Evolutionary conservation across 2,797 vertebrate genomes (phyloP), one percentile per base, ranked within the genome.

Genomic region (Acanthurus leucopareius): DNA sequence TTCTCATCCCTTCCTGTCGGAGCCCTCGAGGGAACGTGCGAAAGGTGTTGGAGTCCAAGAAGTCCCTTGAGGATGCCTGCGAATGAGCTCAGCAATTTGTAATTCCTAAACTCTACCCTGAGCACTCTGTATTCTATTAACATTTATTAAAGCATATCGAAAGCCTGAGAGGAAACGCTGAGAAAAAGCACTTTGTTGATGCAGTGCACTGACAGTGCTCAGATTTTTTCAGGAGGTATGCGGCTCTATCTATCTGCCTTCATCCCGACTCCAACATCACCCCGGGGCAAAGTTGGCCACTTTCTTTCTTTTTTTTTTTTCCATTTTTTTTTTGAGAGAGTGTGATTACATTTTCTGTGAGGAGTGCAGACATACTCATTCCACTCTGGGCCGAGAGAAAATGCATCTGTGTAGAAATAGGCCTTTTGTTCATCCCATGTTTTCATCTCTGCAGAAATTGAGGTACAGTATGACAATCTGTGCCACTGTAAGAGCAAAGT

Each of bases 51-150:
- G 54, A 71, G 77, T 87, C 80, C 79, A 77, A 64, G 53, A 80
- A 73, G 71, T 82, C 88, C 87, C 89, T 3, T 0, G 76, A 84
- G 83, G 87, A 87, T 38, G 67, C 62, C 77, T 35, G 35, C 20
- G 48, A 88, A 88, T 53, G 73, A 86, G 83, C 78, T 70, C 69
- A 69, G 84, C 81, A 63, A 65, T 89, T 91, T 89, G 85, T 86
- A 79, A 80, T 85, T 86, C 76, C 75, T 83, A 69, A 86, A 83
- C 80, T 84, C 72, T 48, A 75, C 85, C 85, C 70, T 15, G 51
- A 72, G 71, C 75, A 19, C 71, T 73, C 59, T 83, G 86, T 86
- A 77, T 88, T 88, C 78, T 80, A 87, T 90, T 90, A 88, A 87
- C 84, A 85, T 88, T 69, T 83, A 77, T 88, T 86, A 87, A 85